Percentiles rank a stretch among this genome's conserved stretches.
Conservation (phyloP, 2,888 invertebrate species). For the Rhingia campestris region DNA sequence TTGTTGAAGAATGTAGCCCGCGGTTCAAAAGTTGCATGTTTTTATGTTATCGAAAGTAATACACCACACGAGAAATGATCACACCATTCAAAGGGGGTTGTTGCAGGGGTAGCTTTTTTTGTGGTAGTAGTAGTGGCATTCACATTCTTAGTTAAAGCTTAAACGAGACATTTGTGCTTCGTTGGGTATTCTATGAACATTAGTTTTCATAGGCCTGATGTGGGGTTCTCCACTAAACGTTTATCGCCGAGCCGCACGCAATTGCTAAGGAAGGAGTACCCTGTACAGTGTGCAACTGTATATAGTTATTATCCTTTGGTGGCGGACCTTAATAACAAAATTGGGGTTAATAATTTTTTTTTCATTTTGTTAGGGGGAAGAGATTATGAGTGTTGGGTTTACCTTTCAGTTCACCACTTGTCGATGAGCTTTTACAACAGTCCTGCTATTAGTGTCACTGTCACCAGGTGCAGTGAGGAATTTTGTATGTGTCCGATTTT, state of each 20-base stretch:
- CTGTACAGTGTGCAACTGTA: slow-evolving; percentile 16
- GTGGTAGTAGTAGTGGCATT: neutral
- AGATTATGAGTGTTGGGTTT: slow-evolving; percentile 3
- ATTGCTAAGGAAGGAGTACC: slow-evolving; percentile 22
- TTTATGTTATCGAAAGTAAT: slow-evolving; percentile 27
- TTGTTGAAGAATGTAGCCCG: slow-evolving; percentile 30
- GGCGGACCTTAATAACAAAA: slow-evolving; percentile 11
- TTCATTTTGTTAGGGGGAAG: neutral
- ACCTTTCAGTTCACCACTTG: slow-evolving; percentile 36
- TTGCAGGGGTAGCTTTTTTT: slow-evolving; percentile 22
- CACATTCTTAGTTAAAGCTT: slow-evolving; percentile 35
- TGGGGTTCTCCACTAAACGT: neutral
- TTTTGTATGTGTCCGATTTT: neutral
- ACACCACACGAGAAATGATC: slow-evolving; percentile 43
- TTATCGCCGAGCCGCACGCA: slow-evolving; percentile 61
- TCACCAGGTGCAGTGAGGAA: slow-evolving; percentile 41
- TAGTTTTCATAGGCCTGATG: neutral
- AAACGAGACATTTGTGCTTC: slow-evolving; percentile 29
- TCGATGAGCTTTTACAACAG: slow-evolving; percentile 46
- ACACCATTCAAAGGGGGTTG: slow-evolving; percentile 20
- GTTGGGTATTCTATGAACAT: neutral
- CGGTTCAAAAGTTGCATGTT: slow-evolving; percentile 23
- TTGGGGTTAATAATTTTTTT: slow-evolving; percentile 46
- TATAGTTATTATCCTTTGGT: slow-evolving; percentile 54
- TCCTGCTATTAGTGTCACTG: slow-evolving; percentile 42